Conservation (phyloP, 2,797 vertebrate genomes). For the Acestrorhynchus altus region DNA sequence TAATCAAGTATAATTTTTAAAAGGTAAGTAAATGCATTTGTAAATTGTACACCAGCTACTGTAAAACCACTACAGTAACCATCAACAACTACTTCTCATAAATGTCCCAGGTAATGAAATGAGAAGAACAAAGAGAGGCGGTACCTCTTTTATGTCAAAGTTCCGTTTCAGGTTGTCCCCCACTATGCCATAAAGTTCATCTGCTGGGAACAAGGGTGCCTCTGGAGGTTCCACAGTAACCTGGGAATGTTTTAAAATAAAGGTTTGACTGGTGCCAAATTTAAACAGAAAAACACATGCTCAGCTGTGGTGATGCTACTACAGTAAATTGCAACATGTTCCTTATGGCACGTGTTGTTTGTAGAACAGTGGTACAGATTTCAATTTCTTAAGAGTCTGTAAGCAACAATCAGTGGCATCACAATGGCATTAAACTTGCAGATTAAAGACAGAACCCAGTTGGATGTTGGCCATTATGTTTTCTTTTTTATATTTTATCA, state of each 20-base stretch:
- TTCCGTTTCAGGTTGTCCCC: slow-evolving; percentile 92
- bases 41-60: not conserved
- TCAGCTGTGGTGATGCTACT: no score
- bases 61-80: not conserved
- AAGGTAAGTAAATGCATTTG: slow-evolving; percentile 38
- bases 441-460: no score
- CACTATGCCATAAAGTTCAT: slow-evolving; percentile 96
- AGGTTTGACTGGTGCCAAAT: not conserved
- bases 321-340: no score
- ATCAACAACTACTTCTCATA: no score
- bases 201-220: slow-evolving; percentile 89
- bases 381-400: no score
- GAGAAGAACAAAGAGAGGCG: slow-evolving; percentile 14
- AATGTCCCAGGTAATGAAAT: slow-evolving; percentile 13
- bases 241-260: slow-evolving; percentile 66
- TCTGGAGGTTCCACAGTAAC: slow-evolving; percentile 87
- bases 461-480: no score
- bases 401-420: no score
- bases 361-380: no score
- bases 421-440: no score
- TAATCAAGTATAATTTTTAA: slow-evolving; percentile 34
- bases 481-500: no score
- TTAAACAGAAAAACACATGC: not conserved
- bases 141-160: slow-evolving; percentile 95
- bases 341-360: no score